These are phyloP conservation scores for Cyphotilapia sp. DNA, from an alignment of 2,113 vertebrate species.

Conservation along the genomic window DNA sequence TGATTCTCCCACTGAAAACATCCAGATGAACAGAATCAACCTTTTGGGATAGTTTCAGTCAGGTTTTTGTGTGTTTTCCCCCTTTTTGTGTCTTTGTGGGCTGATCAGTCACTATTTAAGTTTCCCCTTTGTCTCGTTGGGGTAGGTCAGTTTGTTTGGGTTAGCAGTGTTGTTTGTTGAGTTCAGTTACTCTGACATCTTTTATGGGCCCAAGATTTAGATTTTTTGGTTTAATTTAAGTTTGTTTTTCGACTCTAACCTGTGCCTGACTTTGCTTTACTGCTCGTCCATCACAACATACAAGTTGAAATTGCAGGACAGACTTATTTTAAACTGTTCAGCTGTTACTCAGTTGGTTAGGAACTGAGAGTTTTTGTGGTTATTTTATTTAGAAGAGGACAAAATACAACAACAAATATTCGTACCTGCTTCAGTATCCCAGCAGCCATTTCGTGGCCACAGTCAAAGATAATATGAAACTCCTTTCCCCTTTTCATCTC, in stretches of 20 bases:
- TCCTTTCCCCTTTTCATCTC: constrained; percentile 99
- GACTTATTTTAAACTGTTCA: background rate
- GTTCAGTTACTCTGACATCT: background rate
- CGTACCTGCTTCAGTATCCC: constrained; percentile 94
- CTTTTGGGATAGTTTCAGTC: background rate
- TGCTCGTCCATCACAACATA: background rate
- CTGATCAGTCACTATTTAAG: background rate
- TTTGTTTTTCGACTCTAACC: background rate
- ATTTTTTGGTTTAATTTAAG: background rate
- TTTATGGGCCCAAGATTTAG: background rate
- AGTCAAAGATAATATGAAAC: constrained; percentile 98
- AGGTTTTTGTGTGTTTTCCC: background rate
- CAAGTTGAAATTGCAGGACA: background rate
- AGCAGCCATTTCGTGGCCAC: constrained; percentile 96
- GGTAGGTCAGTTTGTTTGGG: background rate
- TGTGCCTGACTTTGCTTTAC: background rate
- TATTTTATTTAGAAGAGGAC: background rate
- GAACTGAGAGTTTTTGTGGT: background rate
- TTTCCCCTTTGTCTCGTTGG: background rate
- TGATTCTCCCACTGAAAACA: background rate
- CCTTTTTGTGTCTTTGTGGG: background rate
- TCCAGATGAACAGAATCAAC: background rate
- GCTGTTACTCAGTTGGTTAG: background rate
- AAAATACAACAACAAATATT: background rate
- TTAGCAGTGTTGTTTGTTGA: background rate